These are phyloP conservation scores for Hyles lineata DNA, from an alignment of 2,888 invertebrate genomes.

Conservation along the genomic window DNA sequence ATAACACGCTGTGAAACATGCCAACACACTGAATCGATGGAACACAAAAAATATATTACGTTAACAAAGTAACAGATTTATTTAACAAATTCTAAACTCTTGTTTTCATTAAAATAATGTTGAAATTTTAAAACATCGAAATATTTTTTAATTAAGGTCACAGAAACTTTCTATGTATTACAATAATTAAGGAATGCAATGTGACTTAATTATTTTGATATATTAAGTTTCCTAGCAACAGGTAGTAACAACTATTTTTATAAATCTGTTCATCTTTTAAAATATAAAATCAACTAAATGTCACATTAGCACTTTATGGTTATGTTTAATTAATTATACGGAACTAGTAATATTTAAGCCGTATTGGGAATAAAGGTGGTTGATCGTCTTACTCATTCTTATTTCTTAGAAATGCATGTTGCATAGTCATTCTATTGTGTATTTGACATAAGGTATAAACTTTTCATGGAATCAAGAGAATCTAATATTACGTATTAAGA, in stretches of 20 bases:
- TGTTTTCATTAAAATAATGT: too few species aligned
- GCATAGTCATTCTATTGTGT: neutral
- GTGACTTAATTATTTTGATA: neutral
- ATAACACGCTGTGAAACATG: slow-evolving; percentile 48
- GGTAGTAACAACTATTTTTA: neutral
- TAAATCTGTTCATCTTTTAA: neutral
- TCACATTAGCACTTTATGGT: too few species aligned
- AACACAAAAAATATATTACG: neutral
- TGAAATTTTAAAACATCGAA: too few species aligned
- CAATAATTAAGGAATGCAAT: too few species aligned
- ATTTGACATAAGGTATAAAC: too few species aligned
- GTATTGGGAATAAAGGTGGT: neutral
- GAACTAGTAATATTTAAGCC: neutral
- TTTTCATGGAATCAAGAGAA: too few species aligned
- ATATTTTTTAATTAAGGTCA: too few species aligned
- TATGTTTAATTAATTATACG: neutral
- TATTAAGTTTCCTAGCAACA: neutral
- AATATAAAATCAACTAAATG: neutral
- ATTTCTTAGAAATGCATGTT: neutral
- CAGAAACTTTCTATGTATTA: too few species aligned
- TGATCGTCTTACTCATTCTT: neutral
- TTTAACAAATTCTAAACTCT: neutral
- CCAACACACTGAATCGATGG: slow-evolving; percentile 35
- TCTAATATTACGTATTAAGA: too few species aligned
- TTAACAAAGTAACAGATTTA: neutral